Percentiles rank a stretch among this genome's conserved stretches.
These are phyloP conservation scores for Diaperis boleti DNA, from an alignment of 2,888 invertebrate genomes.

Conservation along the genomic window DNA sequence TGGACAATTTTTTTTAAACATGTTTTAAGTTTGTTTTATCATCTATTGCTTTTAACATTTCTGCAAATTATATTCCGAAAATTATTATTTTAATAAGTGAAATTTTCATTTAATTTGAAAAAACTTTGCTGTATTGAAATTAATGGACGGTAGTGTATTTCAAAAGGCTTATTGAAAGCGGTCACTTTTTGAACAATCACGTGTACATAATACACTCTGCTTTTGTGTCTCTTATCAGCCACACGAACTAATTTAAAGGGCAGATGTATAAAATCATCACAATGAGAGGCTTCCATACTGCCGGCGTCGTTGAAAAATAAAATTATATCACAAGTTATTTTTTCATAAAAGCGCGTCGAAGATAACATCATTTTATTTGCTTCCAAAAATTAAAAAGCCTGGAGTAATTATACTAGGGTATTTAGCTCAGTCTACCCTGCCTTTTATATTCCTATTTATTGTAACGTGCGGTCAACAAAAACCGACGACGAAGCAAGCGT, in stretches of 20 bases:
- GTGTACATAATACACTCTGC: constrained; percentile 3
- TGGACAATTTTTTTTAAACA: too few relatives aligned
- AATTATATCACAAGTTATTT: constrained; percentile 23
- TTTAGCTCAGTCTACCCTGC: too few relatives aligned
- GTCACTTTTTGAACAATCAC: constrained; percentile 7
- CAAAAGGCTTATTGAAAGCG: constrained; percentile 16
- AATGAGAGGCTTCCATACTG: constrained; percentile 19
- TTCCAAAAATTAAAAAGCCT: constrained; percentile 23
- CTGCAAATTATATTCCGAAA: too few relatives aligned
- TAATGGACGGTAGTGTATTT: background rate
- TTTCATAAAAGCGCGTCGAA: constrained; percentile 24
- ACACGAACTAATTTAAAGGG: constrained; percentile 21
- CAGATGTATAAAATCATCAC: constrained; percentile 21
- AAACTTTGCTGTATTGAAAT: too few relatives aligned
- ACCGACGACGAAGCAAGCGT: too few relatives aligned
- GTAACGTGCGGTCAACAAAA: too few relatives aligned
- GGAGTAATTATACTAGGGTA: too few relatives aligned
- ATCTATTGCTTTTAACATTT: too few relatives aligned
- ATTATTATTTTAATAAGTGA: too few relatives aligned
- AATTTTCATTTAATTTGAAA: too few relatives aligned
- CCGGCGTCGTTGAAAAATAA: constrained; percentile 8
- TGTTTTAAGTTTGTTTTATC: too few relatives aligned
- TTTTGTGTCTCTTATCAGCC: constrained; percentile 22
- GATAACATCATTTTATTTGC: constrained; percentile 19
- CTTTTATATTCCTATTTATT: too few relatives aligned